Percentiles rank a stretch among this genome's conserved stretches.
These are phyloP conservation scores for Pyrgilauda ruficollis DNA, from an alignment of 2,113 vertebrate genomes.

Conservation along the genomic window DNA sequence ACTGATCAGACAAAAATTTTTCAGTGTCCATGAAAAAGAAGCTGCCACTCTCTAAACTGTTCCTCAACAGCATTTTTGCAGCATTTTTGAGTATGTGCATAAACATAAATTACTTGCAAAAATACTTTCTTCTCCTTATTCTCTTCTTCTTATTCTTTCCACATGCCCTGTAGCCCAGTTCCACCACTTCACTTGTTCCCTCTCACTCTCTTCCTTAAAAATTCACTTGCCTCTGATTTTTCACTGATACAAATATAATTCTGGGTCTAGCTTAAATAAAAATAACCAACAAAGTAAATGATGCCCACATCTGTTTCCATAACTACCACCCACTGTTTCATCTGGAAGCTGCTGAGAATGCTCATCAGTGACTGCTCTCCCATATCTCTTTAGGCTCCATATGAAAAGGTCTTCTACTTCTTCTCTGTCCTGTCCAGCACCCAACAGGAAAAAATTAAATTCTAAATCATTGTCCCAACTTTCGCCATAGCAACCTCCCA, in stretches of 20 bases:
- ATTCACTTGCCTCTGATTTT: neutral
- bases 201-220: neutral
- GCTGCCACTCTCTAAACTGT: neutral
- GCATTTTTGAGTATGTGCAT: neutral
- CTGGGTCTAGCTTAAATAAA: neutral
- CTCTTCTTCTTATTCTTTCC: neutral
- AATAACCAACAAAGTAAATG: neutral
- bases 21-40: neutral
- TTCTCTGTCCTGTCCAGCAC: neutral
- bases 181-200: neutral
- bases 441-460: neutral
- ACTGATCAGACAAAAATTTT: neutral
- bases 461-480: neutral
- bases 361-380: neutral
- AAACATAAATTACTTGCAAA: neutral
- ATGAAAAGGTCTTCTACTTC: neutral
- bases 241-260: neutral
- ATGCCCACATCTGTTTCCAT: neutral
- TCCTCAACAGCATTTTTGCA: neutral
- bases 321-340: neutral
- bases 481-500: neutral
- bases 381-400: neutral
- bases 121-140: neutral
- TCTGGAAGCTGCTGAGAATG: neutral
- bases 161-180: neutral